phyloP scores from a whole-genome alignment of 2,888 invertebrate genomes.

The Limnephilus auricula region DNA sequence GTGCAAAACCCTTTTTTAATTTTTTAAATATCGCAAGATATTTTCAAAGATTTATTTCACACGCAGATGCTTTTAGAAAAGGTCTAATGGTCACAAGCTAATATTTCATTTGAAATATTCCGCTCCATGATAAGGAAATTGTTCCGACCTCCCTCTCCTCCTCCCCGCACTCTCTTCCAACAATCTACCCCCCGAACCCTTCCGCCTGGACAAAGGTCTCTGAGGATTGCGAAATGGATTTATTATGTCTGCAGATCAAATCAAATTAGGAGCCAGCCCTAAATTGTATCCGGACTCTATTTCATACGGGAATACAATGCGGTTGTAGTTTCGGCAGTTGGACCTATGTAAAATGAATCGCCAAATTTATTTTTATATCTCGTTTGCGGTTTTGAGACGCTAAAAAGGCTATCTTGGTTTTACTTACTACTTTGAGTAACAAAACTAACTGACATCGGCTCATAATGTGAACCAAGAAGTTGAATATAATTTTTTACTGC shows the following conservation, averaged over 20 bases:
- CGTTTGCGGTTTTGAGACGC: not conserved
- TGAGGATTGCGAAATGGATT: conserved; percentile 49
- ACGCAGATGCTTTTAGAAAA: not conserved
- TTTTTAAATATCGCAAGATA: not conserved
- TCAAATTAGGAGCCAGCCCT: conserved; percentile 49
- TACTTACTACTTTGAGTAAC: not conserved
- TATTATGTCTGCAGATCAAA: conserved; percentile 57
- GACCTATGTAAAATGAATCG: not conserved
- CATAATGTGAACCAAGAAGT: not conserved
- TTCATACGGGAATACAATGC: conserved; percentile 2
- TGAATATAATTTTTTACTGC: not conserved
- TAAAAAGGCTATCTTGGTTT: not conserved
- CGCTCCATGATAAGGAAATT: not conserved
- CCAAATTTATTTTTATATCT: not conserved
- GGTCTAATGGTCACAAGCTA: not conserved
- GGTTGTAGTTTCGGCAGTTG: not conserved
- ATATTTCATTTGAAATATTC: conserved; percentile 26
- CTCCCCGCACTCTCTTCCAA: not conserved
- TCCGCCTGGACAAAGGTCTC: not conserved
- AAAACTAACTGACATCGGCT: not conserved
- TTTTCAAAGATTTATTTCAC: not conserved
- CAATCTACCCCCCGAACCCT: not conserved
- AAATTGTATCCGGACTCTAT: conserved; percentile 12
- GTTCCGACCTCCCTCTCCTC: not conserved
- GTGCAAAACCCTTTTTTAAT: not conserved